A percentile compares a stretch with the other conserved stretches of the same genome.
Conservation (phyloP, 2,797 vertebrate species). For the Macroramphosus scolopax region DNA sequence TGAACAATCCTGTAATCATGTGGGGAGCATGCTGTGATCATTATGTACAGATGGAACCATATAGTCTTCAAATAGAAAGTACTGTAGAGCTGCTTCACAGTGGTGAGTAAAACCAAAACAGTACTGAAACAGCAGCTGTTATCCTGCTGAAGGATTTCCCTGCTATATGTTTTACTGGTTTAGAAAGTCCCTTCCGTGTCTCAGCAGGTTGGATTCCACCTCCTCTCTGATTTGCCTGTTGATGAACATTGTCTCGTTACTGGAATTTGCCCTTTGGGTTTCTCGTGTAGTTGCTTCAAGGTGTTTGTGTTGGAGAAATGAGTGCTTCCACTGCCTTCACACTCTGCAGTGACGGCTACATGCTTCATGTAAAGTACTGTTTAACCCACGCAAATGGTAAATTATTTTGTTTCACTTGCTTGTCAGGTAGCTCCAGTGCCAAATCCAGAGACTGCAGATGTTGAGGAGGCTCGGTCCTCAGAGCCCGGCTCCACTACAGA, state of each 20-base stretch:
- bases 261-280: background rate
- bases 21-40: too few species aligned
- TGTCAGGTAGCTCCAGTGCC: slow-evolving; percentile 40
- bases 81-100: background rate
- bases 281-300: background rate
- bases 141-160: slow-evolving; percentile 16
- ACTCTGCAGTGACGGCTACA: too few species aligned
- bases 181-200: slow-evolving; percentile 18
- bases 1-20: too few species aligned
- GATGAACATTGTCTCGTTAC: background rate
- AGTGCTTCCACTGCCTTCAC: background rate
- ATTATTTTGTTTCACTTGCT: background rate
- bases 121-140: background rate
- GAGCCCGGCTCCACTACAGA: slow-evolving; percentile 14
- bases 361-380: background rate
- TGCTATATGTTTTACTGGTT: slow-evolving; percentile 3
- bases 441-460: slow-evolving; percentile 28
- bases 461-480: slow-evolving; percentile 22
- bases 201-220: slow-evolving; percentile 5
- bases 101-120: slow-evolving; percentile 33
- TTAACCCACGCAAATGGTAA: background rate
- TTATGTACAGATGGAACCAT: background rate
- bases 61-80: background rate
- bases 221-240: slow-evolving; percentile 12
- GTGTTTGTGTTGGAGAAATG: background rate